Base-by-base conservation (phyloP, 1,140 invertebrate species). In the Brachystomella parvula region DNA sequence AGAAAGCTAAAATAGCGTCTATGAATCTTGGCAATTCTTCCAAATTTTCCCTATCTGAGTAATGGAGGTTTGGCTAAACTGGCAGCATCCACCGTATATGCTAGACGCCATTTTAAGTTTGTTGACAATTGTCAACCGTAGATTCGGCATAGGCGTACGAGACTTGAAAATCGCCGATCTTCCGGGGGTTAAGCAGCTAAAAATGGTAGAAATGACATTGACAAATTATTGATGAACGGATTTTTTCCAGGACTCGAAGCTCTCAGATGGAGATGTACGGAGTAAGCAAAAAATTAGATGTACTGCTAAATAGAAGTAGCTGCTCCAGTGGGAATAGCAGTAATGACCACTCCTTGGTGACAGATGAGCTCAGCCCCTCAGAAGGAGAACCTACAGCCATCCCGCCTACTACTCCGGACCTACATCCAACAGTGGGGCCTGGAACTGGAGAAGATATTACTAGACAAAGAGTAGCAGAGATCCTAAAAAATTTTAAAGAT, bases 401-500 rank as follows among this genome's bases (percentile, higher is more conserved):
- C n/a, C n/a, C 21, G 12, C 53, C 53, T 12, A 6, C 53, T 24
- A 29, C 9, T 12, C n/a, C 6, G 53, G 29, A 39, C 2, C 63
- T 24, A 57, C 63, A 26, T 28, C 47, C 63, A 12, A 3, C 44
- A 63, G 9, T 3, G 39, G n/a, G 9, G 9, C 39, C 39, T n/a
- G 39, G 39, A 44, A n/a, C 9, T n/a, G n/a, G 6, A 12, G 62
- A 32, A 64, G 44, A 64, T 47, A 6, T 33, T 6, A 21, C 58
- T 21, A 35, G 57, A 3, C 21, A 12, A 44, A 3, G 19, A 47
- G 61, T 31, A 28, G 47, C 9, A 6, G 62, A 64, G 26, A 68
- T 63, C 12, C 32, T 65, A 0, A 17, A 59, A 15, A 61, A 61
- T 17, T 65, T 61, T 2, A 31, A 64, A 24, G 33, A 65, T 29